Conservation (phyloP, 2,113 vertebrate species). For the Craseonycteris thonglongyai region DNA sequence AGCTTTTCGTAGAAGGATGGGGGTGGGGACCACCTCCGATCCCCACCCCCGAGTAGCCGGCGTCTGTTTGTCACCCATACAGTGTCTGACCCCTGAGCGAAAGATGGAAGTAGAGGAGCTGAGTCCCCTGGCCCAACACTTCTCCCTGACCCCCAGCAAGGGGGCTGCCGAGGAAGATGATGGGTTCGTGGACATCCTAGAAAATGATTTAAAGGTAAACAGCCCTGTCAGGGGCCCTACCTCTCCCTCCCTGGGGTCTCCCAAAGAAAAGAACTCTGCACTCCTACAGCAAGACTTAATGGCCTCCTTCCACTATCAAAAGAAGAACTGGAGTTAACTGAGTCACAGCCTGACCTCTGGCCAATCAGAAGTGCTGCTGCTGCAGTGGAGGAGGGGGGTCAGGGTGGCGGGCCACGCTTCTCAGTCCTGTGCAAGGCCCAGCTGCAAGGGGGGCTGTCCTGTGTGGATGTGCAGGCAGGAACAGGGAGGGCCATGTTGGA, state of each 20-base stretch:
- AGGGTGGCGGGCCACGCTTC: neutral
- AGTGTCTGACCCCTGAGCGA: constrained; percentile 63
- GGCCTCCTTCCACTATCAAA: neutral
- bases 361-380: neutral
- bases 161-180: constrained; percentile 80
- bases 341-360: neutral
- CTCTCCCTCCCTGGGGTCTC: neutral
- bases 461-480: neutral
- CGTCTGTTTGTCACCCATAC: neutral
- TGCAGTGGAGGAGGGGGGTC: neutral
- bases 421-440: neutral
- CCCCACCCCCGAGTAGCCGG: neutral
- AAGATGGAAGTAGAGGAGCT: constrained; percentile 67
- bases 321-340: neutral
- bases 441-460: neutral
- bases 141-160: constrained; percentile 75
- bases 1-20: neutral
- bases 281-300: neutral
- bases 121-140: constrained; percentile 78
- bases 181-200: constrained; percentile 89
- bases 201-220: constrained; percentile 78
- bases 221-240: neutral
- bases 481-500: neutral
- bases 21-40: neutral
- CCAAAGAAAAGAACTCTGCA: neutral